Conservation (phyloP, 2,888 invertebrate species). For the Pristionchus exspectatus region DNA sequence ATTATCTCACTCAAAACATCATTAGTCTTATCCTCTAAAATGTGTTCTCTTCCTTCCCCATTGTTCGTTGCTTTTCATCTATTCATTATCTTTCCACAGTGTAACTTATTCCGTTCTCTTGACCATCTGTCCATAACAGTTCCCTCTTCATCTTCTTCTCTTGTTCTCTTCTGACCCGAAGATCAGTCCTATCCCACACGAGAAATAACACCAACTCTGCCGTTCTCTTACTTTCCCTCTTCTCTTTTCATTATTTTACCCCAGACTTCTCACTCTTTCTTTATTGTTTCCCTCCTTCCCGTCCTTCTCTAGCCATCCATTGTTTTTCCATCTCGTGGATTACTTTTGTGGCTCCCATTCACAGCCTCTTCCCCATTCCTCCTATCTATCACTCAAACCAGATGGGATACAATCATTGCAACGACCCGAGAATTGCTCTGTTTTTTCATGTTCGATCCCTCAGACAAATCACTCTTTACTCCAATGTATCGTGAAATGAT, state of each 20-base stretch:
- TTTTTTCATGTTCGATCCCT: not conserved
- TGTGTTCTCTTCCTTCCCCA: not conserved
- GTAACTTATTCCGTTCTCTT: not conserved
- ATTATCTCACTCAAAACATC: not conserved
- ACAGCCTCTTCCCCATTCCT: not conserved
- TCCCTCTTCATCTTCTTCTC: not conserved
- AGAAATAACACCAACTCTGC: not conserved
- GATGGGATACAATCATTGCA: not conserved
- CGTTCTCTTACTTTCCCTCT: not conserved
- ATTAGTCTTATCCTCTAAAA: not conserved
- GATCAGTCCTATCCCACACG: not conserved
- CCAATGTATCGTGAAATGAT: not conserved
- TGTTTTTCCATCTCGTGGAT: conserved; percentile 42
- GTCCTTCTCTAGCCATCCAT: not conserved
- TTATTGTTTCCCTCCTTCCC: conserved; percentile 16
- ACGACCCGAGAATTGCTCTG: not conserved
- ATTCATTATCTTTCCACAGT: not conserved
- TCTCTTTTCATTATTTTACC: not conserved
- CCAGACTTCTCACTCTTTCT: conserved; percentile 11
- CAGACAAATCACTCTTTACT: not conserved
- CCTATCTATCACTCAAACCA: not conserved
- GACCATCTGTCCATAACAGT: not conserved
- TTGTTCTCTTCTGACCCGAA: not conserved
- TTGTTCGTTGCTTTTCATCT: not conserved
- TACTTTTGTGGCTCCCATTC: conserved; percentile 1